A percentile compares a stretch with the other conserved stretches of the same genome.
phyloP scores from a whole-genome alignment of 2,888 invertebrate species.

The Pycnomerus fuliginosus region DNA sequence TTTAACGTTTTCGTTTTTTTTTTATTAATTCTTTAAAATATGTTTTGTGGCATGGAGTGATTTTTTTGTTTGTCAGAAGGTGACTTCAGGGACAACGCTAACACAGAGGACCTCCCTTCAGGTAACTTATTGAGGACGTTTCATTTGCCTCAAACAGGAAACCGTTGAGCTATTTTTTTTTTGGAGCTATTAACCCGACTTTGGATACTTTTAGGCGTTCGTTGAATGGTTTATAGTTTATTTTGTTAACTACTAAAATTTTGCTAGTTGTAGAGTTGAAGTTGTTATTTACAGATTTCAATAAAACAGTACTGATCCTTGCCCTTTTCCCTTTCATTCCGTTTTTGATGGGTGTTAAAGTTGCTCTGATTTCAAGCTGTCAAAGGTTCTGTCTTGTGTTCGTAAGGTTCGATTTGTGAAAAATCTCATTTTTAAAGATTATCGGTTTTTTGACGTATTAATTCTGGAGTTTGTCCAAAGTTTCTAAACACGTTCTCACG shows the following conservation, averaged over 20 bases:
- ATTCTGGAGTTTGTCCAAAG: too few relatives aligned
- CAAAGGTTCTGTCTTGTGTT: too few relatives aligned
- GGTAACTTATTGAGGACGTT: slow-evolving; percentile 57
- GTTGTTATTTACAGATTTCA: slow-evolving; percentile 8
- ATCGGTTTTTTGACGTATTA: too few relatives aligned
- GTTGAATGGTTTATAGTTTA: slow-evolving; percentile 7
- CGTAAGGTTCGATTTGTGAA: too few relatives aligned
- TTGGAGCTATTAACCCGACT: slow-evolving; percentile 6
- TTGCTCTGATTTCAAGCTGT: too few relatives aligned
- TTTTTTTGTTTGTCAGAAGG: slow-evolving; percentile 47
- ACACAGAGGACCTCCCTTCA: slow-evolving; percentile 65
- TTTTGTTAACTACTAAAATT: slow-evolving; percentile 3
- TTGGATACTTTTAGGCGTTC: slow-evolving; percentile 3
- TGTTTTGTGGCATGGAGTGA: slow-evolving; percentile 17
- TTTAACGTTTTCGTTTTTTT: slow-evolving; percentile 13
- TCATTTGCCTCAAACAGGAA: slow-evolving; percentile 55
- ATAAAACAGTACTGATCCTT: too few relatives aligned
- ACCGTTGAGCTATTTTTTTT: slow-evolving; percentile 29
- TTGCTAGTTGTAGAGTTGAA: slow-evolving; percentile 9
- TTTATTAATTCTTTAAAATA: slow-evolving; percentile 6
- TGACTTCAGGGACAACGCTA: slow-evolving; percentile 59
- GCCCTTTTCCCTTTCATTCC: too few relatives aligned
- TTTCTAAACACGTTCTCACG: too few relatives aligned
- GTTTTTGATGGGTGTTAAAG: too few relatives aligned
- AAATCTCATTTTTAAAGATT: too few relatives aligned